Evolutionary conservation across 2,888 invertebrate genomes (phyloP).

Genomic region (Drosophila neutralis): DNA sequence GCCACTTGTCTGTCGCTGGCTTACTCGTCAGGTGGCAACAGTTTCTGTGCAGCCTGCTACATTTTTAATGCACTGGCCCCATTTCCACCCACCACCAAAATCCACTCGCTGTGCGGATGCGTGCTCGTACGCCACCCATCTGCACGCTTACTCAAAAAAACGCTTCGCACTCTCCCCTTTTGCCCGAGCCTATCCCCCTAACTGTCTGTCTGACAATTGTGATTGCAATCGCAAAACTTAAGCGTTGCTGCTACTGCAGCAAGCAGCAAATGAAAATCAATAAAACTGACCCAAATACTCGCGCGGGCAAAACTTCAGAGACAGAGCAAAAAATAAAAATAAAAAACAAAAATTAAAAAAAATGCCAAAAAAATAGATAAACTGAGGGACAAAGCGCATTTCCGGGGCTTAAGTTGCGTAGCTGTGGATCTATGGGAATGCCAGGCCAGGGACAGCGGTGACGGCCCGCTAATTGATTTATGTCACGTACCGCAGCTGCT

Average conservation of each 20-base stretch:
- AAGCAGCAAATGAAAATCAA: constrained; percentile 64
- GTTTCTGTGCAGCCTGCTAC: constrained; percentile 53
- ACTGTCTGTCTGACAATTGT: constrained; percentile 54
- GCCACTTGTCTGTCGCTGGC: constrained; percentile 1
- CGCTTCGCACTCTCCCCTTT: background rate
- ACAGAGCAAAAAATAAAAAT: constrained; percentile 9
- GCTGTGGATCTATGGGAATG: constrained; percentile 57
- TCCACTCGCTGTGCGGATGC: background rate
- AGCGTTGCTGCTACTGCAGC: constrained; percentile 32
- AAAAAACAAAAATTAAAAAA: background rate
- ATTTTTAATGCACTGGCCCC: constrained; percentile 67
- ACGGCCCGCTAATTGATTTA: constrained; percentile 71
- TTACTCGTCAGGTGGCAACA: constrained; percentile 38
- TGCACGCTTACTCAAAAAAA: background rate
- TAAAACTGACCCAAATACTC: constrained; percentile 76
- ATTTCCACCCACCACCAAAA: constrained; percentile 22
- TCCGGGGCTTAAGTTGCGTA: constrained; percentile 49
- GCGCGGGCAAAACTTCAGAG: constrained; percentile 67
- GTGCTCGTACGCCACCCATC: constrained; percentile 5
- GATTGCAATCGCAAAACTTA: constrained; percentile 67
- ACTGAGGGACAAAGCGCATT: constrained; percentile 63
- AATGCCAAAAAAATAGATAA: background rate
- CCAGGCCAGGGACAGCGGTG: constrained; percentile 62
- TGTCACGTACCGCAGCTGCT: constrained; percentile 69
- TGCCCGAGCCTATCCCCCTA: background rate